phyloP scores from a whole-genome alignment of 2,888 invertebrate species.

The Rutpela maculata region DNA sequence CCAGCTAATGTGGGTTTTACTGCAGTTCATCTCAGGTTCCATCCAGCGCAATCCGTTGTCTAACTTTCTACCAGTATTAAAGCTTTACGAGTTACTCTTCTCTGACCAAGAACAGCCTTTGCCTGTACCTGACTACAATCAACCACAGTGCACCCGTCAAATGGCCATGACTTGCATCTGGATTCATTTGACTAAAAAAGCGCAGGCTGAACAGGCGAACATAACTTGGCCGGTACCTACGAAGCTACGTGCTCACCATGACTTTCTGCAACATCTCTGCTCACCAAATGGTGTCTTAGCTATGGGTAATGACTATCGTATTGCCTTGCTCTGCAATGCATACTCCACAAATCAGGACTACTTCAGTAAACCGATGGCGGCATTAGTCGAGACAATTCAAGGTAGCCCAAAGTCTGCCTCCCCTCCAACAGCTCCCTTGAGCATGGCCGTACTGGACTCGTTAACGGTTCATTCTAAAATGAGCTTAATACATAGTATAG shows the following conservation, averaged over 20 bases:
- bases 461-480: slow-evolving; percentile 97
- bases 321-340: slow-evolving; percentile 95
- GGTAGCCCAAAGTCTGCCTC: slow-evolving; percentile 76
- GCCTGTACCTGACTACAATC: slow-evolving; percentile 91
- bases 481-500: slow-evolving; percentile 83
- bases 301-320: slow-evolving; percentile 91
- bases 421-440: slow-evolving; percentile 88
- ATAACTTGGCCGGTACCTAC: slow-evolving; percentile 69
- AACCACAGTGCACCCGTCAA: slow-evolving; percentile 90
- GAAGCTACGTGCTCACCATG: slow-evolving; percentile 73
- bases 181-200: slow-evolving; percentile 96
- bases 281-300: slow-evolving; percentile 83
- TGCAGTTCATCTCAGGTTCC: slow-evolving; percentile 98
- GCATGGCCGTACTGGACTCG: slow-evolving; percentile 93
- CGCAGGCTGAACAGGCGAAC: slow-evolving; percentile 89
- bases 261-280: slow-evolving; percentile 90
- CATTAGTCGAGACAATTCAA: slow-evolving; percentile 89
- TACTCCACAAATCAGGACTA: slow-evolving; percentile 95
- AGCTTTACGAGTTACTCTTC: slow-evolving; percentile 93
- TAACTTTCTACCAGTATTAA: slow-evolving; percentile 92
- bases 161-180: slow-evolving; percentile 98
- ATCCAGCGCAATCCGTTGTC: slow-evolving; percentile 94
- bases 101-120: slow-evolving; percentile 93
- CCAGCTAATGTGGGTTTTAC: slow-evolving; percentile 98
- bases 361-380: slow-evolving; percentile 92